phyloP scores from a whole-genome alignment of 2,888 invertebrate genomes.

The Cenopis cana region DNA sequence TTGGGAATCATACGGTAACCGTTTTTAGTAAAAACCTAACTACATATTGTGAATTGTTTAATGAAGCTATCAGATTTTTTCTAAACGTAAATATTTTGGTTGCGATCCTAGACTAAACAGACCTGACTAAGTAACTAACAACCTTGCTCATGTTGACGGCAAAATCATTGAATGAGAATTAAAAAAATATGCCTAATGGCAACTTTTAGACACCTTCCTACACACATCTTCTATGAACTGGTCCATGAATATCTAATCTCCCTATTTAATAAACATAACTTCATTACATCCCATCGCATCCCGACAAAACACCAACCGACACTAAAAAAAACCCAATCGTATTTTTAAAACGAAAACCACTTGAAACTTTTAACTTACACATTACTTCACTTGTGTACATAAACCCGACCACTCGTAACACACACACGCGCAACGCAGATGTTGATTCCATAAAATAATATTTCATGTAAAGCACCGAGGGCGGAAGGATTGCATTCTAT shows the following conservation, averaged over 20 bases:
- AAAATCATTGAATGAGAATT: background rate
- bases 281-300: conserved; percentile 27
- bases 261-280: conserved; percentile 24
- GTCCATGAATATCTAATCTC: background rate
- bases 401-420: conserved; percentile 68
- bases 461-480: conserved; percentile 85
- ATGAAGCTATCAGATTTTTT: no score
- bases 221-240: background rate
- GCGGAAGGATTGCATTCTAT: conserved; percentile 85
- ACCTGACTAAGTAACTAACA: background rate
- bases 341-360: conserved; percentile 75
- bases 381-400: conserved; percentile 81
- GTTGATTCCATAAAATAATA: conserved; percentile 85
- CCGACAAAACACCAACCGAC: conserved; percentile 34
- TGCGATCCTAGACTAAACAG: no score
- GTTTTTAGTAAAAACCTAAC: background rate
- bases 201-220: background rate
- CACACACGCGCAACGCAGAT: conserved; percentile 79
- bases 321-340: conserved; percentile 63
- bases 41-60: background rate
- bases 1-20: background rate
- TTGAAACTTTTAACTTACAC: conserved; percentile 79
- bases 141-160: background rate
- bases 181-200: background rate
- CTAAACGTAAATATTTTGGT: no score